Evolutionary conservation across 1,140 invertebrate species (phyloP).

Genomic region (Pogonomyrmex barbatus): DNA sequence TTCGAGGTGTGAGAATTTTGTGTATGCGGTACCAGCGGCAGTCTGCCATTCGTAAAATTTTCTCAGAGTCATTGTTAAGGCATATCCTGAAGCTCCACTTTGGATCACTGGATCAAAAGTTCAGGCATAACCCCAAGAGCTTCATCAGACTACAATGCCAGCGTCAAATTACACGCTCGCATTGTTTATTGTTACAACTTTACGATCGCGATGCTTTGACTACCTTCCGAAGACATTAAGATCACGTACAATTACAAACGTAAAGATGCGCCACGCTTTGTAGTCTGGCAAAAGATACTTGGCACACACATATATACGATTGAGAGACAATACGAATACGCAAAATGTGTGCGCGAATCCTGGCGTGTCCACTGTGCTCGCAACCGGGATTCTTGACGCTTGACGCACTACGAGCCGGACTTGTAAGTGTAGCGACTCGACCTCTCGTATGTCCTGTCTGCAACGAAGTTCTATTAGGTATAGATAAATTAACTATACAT

Average conservation of each 20-base stretch:
- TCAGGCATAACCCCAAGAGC: constrained; percentile 72
- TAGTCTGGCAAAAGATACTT: neutral
- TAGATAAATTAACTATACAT: constrained; percentile 95
- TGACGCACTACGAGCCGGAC: constrained; percentile 89
- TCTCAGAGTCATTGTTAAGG: neutral
- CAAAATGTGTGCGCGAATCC: constrained; percentile 88
- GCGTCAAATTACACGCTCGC: constrained; percentile 71
- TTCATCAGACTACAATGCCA: constrained; percentile 71
- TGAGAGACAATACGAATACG: neutral
- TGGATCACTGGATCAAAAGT: constrained; percentile 73
- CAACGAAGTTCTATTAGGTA: constrained; percentile 90
- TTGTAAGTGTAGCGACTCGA: constrained; percentile 91
- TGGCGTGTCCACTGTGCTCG: constrained; percentile 92
- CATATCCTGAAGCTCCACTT: constrained; percentile 37
- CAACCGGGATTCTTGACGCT: constrained; percentile 90
- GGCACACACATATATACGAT: neutral
- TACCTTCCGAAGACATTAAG: neutral
- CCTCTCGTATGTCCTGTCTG: constrained; percentile 92
- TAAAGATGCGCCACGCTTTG: neutral
- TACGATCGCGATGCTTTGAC: neutral
- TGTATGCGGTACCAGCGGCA: constrained; percentile 36
- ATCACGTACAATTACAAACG: neutral
- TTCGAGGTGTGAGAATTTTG: constrained; percentile 70
- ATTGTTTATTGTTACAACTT: constrained; percentile 9
- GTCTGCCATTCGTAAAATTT: neutral